Base-by-base conservation (phyloP, 2,888 invertebrate genomes). In the Dynastes hyllus region DNA sequence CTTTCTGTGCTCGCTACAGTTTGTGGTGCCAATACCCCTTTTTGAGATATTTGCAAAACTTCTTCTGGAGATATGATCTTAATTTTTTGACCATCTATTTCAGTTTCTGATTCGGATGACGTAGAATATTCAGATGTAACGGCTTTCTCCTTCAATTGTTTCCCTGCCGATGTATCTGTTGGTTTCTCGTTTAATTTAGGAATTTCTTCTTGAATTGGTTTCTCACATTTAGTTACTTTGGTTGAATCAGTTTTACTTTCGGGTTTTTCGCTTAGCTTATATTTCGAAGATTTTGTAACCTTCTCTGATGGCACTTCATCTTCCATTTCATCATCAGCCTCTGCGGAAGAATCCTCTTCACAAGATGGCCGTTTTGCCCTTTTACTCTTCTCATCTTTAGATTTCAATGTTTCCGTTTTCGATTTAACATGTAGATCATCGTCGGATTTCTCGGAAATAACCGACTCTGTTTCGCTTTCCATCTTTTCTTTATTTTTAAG, bases 301-400 rank as follows among this genome's bases (percentile, higher is more conserved):
- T 81, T 81, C 63, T 83, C 80, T 66, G 69, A 75, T 13, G 77
- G 78, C 4, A 90, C 88, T 85, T 92, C 92, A 79, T 92, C 92
- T 82, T 93, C 93, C 93, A 93, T 92, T 86, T 93, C 93, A 86
- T 93, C 93, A 84, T 93, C 93, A 37, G 93, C 93, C 85, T 93
- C 93, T 0, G 92, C 92, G 6, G 92, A 92, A 0, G 92, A 93
- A 85, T 93, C 93, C 86, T 92, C 92, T 51, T 90, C 92, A 55
- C 91, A 91, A 0, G 91, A 90, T 82, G 86, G 89, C 84, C 86
- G 88, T 82, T 83, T 89, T 50, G 86, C 87, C 83, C 83, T 84
- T 81, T 87, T 89, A 84, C 80, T 80, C 71, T 86, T 84, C 53
- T 85, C 84, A 65, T 82, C 82, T 80, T 85, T 82, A 27, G 80